A percentile compares a stretch with the other conserved stretches of the same genome.
Evolutionary conservation across 1,140 invertebrate genomes (phyloP).

Genomic region (Ganaspis sp.): DNA sequence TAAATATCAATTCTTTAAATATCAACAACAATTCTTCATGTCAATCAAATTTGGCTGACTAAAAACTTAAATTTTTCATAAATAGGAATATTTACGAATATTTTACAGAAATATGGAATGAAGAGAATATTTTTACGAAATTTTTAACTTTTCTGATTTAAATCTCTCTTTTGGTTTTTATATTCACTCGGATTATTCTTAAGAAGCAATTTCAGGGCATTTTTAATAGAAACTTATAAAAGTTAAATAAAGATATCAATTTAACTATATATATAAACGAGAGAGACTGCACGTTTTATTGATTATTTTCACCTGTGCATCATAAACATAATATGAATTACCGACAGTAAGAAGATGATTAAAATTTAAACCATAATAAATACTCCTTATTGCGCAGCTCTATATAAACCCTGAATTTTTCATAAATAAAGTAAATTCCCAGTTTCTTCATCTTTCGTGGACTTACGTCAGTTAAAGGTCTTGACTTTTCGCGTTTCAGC

Average conservation of each 20-base stretch:
- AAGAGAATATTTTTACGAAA: too few relatives aligned
- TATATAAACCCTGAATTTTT: constrained; percentile 5
- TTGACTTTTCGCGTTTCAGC: constrained; percentile 13
- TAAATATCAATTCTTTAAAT: too few relatives aligned
- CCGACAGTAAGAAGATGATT: not conserved
- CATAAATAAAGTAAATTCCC: not conserved
- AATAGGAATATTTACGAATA: too few relatives aligned
- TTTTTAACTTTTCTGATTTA: too few relatives aligned
- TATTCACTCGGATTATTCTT: too few relatives aligned
- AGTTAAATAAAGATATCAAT: not conserved
- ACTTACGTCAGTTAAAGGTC: constrained; percentile 13
- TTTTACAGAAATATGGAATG: too few relatives aligned
- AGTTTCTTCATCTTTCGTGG: constrained; percentile 9
- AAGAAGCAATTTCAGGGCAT: too few relatives aligned
- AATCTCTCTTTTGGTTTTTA: too few relatives aligned
- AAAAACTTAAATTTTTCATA: too few relatives aligned
- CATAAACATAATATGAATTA: not conserved
- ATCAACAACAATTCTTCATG: too few relatives aligned
- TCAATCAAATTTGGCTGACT: too few relatives aligned
- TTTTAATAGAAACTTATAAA: too few relatives aligned
- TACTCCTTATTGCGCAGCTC: not conserved
- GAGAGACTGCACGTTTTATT: not conserved
- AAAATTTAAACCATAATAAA: constrained; percentile 9
- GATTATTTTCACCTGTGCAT: not conserved
- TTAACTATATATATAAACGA: not conserved